Evolutionary conservation across 2,888 invertebrate species (phyloP), one percentile per base, ranked within the genome.

Genomic region (Drosophila kambysellisi): DNA sequence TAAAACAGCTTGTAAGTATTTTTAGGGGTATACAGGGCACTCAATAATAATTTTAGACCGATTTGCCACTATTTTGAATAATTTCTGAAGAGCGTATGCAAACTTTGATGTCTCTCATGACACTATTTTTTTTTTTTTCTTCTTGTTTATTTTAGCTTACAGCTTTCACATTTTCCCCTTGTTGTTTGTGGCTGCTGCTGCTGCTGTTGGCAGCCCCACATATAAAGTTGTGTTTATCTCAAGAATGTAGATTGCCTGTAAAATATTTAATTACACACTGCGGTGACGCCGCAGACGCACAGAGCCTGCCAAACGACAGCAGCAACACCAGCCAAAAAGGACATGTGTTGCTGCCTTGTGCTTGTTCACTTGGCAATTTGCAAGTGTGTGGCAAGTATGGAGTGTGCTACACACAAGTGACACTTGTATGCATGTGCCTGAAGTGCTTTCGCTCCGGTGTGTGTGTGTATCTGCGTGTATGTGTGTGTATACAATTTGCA

Each of bases 161-260:
- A 79, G n/a, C 46, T 56, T 71, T 64, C 43, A 59, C 68, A 60
- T 51, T 46, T 62, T 60, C 54, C 60, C 12, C 63, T 57, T 68
- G 65, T 57, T 54, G 37, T 67, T 73, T 70, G 77, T 63, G 62
- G 66, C 43, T 51, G 56, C 30, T 56, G 56, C 50, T 64, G 65
- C 52, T 68, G 68, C 11, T 43, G 57, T 56, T 62, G 60, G 17
- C 63, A 65, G 61, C 54, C 72, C 50, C 68, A 71, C 67, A 51
- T 76, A 78, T 85, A 79, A 85, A 82, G 83, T 80, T 72, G 83
- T 80, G 90, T 87, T 87, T 86, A 84, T 90, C 91, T 89, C 81
- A 88, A 86, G 90, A 88, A 89, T 88, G 89, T 86, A 89, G 90
- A 89, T 90, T 91, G 82, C 90, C 89, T 88, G 91, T 89, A 85